phyloP scores from a whole-genome alignment of 2,888 invertebrate species.

The Chrysopilus asiliformis region DNA sequence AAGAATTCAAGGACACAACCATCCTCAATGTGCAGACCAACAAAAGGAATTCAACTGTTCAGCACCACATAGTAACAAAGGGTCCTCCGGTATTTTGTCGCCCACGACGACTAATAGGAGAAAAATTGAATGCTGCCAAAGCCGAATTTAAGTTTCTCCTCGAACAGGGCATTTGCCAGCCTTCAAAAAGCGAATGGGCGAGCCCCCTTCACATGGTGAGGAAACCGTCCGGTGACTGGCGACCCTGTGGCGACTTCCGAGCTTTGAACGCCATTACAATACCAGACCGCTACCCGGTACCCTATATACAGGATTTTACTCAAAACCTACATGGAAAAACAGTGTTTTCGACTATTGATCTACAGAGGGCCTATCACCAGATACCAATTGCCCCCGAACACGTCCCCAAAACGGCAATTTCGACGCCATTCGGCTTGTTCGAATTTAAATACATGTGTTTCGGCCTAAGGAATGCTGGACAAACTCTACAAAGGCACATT shows the following conservation, averaged over 20 bases:
- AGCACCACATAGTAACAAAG: slow-evolving; percentile 3
- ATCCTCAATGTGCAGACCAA: too few relatives aligned
- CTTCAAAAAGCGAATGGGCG: slow-evolving; percentile 30
- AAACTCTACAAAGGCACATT: background rate
- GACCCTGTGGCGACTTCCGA: slow-evolving; percentile 25
- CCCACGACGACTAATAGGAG: slow-evolving; percentile 18
- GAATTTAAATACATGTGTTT: background rate
- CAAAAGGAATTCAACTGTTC: too few relatives aligned
- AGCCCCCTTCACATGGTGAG: slow-evolving; percentile 26
- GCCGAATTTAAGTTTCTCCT: slow-evolving; percentile 9
- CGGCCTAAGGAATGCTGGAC: background rate
- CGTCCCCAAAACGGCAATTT: slow-evolving; percentile 20
- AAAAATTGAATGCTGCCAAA: too few relatives aligned
- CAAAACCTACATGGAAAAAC: slow-evolving; percentile 16
- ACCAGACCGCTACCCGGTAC: slow-evolving; percentile 25
- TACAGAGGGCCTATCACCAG: slow-evolving; percentile 22
- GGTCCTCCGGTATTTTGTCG: slow-evolving; percentile 1
- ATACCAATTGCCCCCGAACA: slow-evolving; percentile 21
- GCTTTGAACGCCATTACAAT: slow-evolving; percentile 21
- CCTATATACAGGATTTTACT: slow-evolving; percentile 22
- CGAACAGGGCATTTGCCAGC: slow-evolving; percentile 29
- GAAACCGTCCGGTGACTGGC: slow-evolving; percentile 19
- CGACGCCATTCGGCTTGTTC: background rate
- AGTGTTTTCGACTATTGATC: slow-evolving; percentile 21
- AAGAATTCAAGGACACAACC: background rate